Percentiles rank a stretch among this genome's conserved stretches.
phyloP scores from a whole-genome alignment of 2,888 invertebrate species.

The Rhamnusium bicolor region DNA sequence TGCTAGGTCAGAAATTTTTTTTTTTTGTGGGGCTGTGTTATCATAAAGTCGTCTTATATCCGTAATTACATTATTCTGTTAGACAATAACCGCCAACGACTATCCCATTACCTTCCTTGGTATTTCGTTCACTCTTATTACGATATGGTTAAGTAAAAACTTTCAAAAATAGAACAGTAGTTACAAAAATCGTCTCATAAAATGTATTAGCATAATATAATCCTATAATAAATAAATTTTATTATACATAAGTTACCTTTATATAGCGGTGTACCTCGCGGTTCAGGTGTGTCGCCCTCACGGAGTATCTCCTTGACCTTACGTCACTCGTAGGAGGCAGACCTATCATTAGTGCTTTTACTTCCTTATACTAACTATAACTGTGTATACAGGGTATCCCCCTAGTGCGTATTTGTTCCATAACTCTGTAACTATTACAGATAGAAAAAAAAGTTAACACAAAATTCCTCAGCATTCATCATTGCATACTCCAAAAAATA shows the following conservation, averaged over 20 bases:
- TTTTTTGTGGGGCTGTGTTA: no score
- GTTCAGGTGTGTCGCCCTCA: conserved; percentile 58
- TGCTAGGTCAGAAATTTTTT: no score
- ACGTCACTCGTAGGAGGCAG: conserved; percentile 44
- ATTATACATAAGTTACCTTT: background rate
- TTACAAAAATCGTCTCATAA: background rate
- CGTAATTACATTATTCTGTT: no score
- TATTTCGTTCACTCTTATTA: no score
- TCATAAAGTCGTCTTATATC: no score
- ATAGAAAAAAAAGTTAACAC: no score
- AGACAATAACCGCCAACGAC: no score
- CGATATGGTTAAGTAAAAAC: background rate
- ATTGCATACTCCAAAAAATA: no score
- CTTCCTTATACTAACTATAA: conserved; percentile 42
- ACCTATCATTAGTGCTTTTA: conserved; percentile 42
- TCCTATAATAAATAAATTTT: background rate
- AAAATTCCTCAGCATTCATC: no score
- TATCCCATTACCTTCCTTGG: no score
- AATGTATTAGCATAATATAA: background rate
- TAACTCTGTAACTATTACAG: no score
- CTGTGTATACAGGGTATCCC: background rate
- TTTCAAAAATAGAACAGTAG: background rate
- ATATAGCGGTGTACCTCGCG: conserved; percentile 9
- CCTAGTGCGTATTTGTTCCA: no score
- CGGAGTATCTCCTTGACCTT: conserved; percentile 58